Conservation (phyloP, 2,888 invertebrate species). For the Aleiodes alternator region DNA sequence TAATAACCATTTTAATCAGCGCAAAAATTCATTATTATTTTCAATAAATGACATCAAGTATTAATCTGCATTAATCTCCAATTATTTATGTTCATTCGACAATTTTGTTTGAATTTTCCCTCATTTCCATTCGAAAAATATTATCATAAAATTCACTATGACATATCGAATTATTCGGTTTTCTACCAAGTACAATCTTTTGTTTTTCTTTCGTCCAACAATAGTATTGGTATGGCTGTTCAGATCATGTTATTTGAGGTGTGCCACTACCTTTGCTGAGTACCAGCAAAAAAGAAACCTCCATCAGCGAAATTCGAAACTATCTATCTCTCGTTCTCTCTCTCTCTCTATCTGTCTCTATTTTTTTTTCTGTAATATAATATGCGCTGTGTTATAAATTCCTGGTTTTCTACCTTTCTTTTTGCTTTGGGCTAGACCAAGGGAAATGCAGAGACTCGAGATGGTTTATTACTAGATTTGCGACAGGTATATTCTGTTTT, state of each 20-base stretch:
- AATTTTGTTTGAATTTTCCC: neutral
- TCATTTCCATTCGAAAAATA: constrained; percentile 6
- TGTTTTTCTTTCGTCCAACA: neutral
- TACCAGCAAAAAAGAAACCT: constrained; percentile 12
- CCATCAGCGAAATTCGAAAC: constrained; percentile 27
- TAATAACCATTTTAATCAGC: constrained; percentile 43
- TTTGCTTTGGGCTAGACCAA: neutral
- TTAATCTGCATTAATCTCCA: neutral
- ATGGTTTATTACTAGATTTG: constrained; percentile 25
- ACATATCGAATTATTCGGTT: constrained; percentile 3
- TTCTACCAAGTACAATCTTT: neutral
- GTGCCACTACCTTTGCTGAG: no score
- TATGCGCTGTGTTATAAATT: neutral
- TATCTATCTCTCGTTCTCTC: neutral
- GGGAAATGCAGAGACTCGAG: neutral
- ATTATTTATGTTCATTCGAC: neutral
- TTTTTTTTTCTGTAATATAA: neutral
- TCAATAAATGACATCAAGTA: constrained; percentile 54
- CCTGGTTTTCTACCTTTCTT: neutral
- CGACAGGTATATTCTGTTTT: constrained; percentile 7
- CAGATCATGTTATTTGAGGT: constrained; percentile 21
- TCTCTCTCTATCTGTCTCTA: no score
- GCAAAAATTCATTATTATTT: constrained; percentile 54
- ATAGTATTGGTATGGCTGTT: constrained; percentile 10
- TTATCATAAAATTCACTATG: neutral